Percentiles rank a stretch among this genome's conserved stretches.
These are phyloP conservation scores for Balaeniceps rex DNA, from an alignment of 2,113 vertebrate genomes.

Conservation along the genomic window DNA sequence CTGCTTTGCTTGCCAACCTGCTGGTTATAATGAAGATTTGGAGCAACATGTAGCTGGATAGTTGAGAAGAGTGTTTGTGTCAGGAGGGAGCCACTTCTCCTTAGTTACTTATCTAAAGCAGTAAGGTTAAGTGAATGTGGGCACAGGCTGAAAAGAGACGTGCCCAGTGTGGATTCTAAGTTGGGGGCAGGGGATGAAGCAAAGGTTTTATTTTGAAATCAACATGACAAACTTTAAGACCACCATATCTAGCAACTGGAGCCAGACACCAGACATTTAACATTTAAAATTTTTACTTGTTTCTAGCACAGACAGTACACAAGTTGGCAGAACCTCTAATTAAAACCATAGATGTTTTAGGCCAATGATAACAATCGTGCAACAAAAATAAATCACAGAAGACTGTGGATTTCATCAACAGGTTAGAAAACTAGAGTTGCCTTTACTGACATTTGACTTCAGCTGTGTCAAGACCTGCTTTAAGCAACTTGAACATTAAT, in stretches of 20 bases:
- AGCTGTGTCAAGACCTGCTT: not conserved
- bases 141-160: not conserved
- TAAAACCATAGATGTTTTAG: not conserved
- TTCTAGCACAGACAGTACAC: constrained; percentile 57
- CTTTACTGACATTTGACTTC: not conserved
- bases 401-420: constrained; percentile 28
- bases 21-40: not conserved
- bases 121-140: not conserved
- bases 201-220: not conserved
- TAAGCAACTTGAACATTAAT: not conserved
- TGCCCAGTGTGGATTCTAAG: not conserved
- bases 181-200: not conserved
- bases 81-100: not conserved
- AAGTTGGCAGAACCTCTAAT: constrained; percentile 54
- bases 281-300: constrained; percentile 59
- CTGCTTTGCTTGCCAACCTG: not conserved
- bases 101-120: not conserved
- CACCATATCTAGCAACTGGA: not conserved
- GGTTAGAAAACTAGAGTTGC: constrained; percentile 8
- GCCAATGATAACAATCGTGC: constrained; percentile 49
- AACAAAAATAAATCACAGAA: constrained; percentile 34
- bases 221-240: not conserved
- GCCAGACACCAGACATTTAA: not conserved
- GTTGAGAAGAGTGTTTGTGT: not conserved
- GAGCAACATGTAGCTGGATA: not conserved